These are phyloP conservation scores for Calameuta idolon DNA, from an alignment of 2,888 invertebrate species.

Conservation along the genomic window DNA sequence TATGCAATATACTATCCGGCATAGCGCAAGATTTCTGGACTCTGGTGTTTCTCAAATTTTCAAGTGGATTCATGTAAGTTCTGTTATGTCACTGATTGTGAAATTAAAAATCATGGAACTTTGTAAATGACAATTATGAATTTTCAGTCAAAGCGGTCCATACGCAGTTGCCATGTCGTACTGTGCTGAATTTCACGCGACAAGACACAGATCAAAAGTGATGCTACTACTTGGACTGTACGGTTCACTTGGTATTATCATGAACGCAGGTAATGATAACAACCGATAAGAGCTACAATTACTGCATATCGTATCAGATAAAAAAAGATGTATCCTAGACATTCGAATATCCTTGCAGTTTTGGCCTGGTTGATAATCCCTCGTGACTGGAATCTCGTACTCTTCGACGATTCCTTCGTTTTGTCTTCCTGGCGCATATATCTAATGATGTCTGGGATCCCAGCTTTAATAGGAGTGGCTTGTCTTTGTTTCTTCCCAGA, in stretches of 20 bases:
- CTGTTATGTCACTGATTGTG: not conserved
- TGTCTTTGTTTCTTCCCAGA: constrained; percentile 72
- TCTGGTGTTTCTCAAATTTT: constrained; percentile 76
- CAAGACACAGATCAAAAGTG: constrained; percentile 74
- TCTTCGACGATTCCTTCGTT: constrained; percentile 63
- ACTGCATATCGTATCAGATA: not conserved
- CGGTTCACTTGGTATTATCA: constrained; percentile 73
- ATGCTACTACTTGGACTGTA: constrained; percentile 77
- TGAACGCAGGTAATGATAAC: constrained; percentile 58
- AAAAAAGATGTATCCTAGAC: not conserved
- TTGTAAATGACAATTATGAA: not conserved
- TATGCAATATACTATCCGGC: constrained; percentile 74
- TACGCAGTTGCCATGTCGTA: constrained; percentile 80
- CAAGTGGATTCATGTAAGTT: constrained; percentile 80
- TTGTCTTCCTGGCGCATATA: constrained; percentile 70
- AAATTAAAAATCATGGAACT: not conserved
- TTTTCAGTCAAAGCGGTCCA: constrained; percentile 74
- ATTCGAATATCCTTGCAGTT: constrained; percentile 55
- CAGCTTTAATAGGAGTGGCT: constrained; percentile 74
- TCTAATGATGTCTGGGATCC: constrained; percentile 68
- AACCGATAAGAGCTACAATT: not conserved
- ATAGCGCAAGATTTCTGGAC: constrained; percentile 76
- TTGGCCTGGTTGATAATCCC: constrained; percentile 82
- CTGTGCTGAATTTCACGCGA: constrained; percentile 78
- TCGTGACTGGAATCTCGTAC: constrained; percentile 68